Conservation (phyloP, 2,888 invertebrate species). For the Onthophagus sagittarius region DNA sequence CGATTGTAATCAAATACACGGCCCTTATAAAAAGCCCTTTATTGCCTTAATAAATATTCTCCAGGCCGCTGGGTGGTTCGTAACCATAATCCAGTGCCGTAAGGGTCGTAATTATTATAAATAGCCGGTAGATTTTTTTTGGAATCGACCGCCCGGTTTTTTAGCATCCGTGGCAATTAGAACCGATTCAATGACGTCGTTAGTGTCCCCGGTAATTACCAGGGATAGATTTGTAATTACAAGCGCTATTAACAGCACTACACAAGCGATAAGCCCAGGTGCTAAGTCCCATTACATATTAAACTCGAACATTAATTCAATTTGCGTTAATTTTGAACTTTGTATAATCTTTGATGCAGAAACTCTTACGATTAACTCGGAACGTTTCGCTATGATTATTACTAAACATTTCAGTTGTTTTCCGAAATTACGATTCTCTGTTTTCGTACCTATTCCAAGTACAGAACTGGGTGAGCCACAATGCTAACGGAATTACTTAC, state of each 20-base stretch:
- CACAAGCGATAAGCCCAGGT: neutral
- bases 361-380: neutral
- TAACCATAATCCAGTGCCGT: conserved; percentile 9
- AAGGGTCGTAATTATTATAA: conserved; percentile 8
- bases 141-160: neutral
- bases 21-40: conserved; percentile 17
- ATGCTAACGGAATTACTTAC: neutral
- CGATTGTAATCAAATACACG: conserved; percentile 20
- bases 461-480: neutral
- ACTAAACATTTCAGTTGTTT: neutral
- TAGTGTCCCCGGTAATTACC: neutral
- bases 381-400: neutral
- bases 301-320: neutral
- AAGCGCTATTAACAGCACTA: neutral
- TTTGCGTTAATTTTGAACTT: neutral
- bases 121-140: conserved; percentile 7
- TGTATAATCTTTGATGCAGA: neutral
- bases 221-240: neutral
- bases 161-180: neutral
- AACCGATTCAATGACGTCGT: conserved; percentile 2
- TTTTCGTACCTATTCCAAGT: neutral
- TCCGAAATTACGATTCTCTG: neutral
- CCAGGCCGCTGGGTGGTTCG: conserved; percentile 2
- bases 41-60: conserved; percentile 19
- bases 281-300: neutral